Conservation (phyloP, 2,113 vertebrate species). For the Dicentrarchus labrax region DNA sequence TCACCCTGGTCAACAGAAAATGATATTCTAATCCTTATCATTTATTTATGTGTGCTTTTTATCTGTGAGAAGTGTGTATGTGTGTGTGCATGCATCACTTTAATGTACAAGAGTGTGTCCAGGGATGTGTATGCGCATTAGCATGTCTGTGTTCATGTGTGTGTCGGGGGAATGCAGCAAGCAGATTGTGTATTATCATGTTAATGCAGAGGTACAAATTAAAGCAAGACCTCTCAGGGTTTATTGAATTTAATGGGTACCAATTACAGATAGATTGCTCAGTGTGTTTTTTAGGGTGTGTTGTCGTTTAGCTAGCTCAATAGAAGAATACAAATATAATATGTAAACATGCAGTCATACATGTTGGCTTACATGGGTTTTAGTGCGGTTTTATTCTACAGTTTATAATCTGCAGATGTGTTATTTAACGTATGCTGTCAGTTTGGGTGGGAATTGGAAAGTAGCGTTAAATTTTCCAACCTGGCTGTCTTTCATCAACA, state of each 20-base stretch:
- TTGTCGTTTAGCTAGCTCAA: neutral
- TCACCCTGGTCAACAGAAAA: conserved; percentile 55
- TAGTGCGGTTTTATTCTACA: neutral
- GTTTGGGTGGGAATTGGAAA: conserved; percentile 12
- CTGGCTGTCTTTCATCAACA: conserved; percentile 23
- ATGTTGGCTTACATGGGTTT: neutral
- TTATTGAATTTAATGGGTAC: conserved; percentile 68
- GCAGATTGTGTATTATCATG: conserved; percentile 73
- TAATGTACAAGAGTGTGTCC: conserved; percentile 20
- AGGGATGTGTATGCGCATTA: conserved; percentile 32
- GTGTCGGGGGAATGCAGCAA: conserved; percentile 32
- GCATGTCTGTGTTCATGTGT: conserved; percentile 34
- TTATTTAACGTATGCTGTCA: neutral
- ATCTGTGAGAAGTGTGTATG: conserved; percentile 20
- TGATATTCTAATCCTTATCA: conserved; percentile 67
- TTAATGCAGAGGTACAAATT: conserved; percentile 70
- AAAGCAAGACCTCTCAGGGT: conserved; percentile 60
- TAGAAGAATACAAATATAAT: neutral
- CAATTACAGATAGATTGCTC: conserved; percentile 9
- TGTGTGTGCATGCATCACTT: neutral
- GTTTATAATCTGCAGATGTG: neutral
- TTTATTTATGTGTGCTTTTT: conserved; percentile 69
- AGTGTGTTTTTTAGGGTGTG: neutral
- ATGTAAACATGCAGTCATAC: no score
- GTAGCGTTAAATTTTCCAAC: neutral